Evolutionary conservation across 2,113 vertebrate genomes (phyloP), one percentile per base, ranked within the genome.

Genomic region (Mixornis gularis): DNA sequence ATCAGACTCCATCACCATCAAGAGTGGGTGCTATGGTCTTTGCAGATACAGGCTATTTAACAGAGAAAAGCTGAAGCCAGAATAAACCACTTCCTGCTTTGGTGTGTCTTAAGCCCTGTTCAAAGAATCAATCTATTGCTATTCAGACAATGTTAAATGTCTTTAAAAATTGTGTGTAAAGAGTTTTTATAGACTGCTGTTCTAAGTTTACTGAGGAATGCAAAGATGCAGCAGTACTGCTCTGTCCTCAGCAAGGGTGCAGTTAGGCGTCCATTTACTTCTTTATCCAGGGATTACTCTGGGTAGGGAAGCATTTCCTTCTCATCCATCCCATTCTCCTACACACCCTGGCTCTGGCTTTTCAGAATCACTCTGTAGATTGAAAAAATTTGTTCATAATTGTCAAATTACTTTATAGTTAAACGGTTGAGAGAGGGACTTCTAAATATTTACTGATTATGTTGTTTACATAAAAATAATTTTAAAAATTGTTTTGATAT

Each of bases 351-450:
- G 3, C 2, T 83, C 21, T 65, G 11, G 3, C 21, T 13, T 56
- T 10, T 63, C 22, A 69, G 7, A 89, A 68, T 59, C 7, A 59
- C 22, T 29, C 4, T 15, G 19, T 4, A 38, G 4, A 10, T 76
- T 13, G 13, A 59, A 85, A 71, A 76, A n/a, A 9, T 14, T 15
- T 74, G 2, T 18, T 76, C 3, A 40, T 46, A 41, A 63, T 43
- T 36, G 48, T 20, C 14, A 21, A 64, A 4, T 13, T 79, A 26
- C 16, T 66, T 87, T 63, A 52, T 5, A 43, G 8, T 9, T 21
- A 79, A 62, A 48, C 2, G 0, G 2, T 11, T 62, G 10, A n/a
- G 8, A 44, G 7, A 53, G 4, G 2, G 4, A 7, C 14, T 79
- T 90, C 10, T 17, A 81, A 74, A 65, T 56, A 56, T 12, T 63